phyloP scores from a whole-genome alignment of 2,113 vertebrate species.

The Pituophis catenifer region DNA sequence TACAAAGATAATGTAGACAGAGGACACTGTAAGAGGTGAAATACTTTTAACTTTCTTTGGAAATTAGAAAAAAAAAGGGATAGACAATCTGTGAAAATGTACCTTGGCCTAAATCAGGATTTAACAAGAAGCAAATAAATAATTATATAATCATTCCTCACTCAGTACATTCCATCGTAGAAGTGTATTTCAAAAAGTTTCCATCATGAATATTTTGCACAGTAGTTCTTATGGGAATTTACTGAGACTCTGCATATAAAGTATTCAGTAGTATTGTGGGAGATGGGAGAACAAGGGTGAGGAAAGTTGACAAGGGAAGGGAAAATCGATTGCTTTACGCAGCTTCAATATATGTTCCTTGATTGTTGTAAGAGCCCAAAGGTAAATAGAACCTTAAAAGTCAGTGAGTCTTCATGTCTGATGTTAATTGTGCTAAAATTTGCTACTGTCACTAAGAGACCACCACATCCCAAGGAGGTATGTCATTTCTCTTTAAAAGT shows the following conservation, averaged over 20 bases:
- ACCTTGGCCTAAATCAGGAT: background rate
- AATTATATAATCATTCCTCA: background rate
- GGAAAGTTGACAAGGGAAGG: background rate
- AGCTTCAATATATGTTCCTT: background rate
- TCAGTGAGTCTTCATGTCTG: background rate
- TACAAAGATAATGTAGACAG: background rate
- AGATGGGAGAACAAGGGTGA: background rate
- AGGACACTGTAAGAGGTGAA: slow-evolving; percentile 7
- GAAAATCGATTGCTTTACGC: background rate
- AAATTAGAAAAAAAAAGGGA: background rate
- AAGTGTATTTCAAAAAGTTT: background rate
- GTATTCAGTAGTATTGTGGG: background rate
- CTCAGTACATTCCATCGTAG: background rate
- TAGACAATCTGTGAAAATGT: background rate
- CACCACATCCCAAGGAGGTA: background rate
- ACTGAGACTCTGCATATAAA: background rate
- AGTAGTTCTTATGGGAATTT: background rate
- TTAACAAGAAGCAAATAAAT: background rate
- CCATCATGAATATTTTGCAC: background rate
- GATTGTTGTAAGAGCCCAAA: background rate
- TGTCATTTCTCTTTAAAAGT: background rate
- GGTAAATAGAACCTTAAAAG: background rate
- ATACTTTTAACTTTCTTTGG: background rate
- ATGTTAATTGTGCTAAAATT: background rate
- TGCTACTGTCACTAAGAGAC: background rate